Conservation (phyloP, 2,888 invertebrate species). For the Oxycera nigricornis region DNA sequence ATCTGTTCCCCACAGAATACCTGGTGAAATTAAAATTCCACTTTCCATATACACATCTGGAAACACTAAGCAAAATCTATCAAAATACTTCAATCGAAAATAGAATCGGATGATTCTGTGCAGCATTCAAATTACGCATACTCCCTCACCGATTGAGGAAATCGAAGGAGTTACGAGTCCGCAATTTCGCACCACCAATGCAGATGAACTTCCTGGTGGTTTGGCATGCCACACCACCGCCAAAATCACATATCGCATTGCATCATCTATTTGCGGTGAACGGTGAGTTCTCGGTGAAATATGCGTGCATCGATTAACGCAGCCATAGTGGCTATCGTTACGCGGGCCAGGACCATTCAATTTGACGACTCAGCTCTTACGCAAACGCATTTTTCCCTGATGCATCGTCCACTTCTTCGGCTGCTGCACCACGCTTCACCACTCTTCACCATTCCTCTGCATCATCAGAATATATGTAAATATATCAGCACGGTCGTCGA, state of each 20-base stretch:
- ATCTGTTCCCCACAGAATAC: too few relatives aligned
- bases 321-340: background rate
- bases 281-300: background rate
- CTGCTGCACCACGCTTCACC: background rate
- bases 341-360: background rate
- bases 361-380: constrained; percentile 23
- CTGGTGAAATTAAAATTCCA: too few relatives aligned
- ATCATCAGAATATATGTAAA: background rate
- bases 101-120: background rate
- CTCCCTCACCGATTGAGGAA: constrained; percentile 19
- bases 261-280: constrained; percentile 17
- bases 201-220: constrained; percentile 34
- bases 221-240: constrained; percentile 3
- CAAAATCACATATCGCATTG: constrained; percentile 22
- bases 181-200: constrained; percentile 24
- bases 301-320: background rate
- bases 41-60: background rate
- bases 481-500: background rate
- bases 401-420: too few relatives aligned
- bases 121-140: constrained; percentile 8
- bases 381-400: constrained; percentile 24
- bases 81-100: background rate
- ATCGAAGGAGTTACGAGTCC: constrained; percentile 24
- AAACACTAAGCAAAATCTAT: background rate
- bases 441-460: background rate